Base-by-base conservation (phyloP, 2,113 vertebrate species). In the Cheirogaleus medius region DNA sequence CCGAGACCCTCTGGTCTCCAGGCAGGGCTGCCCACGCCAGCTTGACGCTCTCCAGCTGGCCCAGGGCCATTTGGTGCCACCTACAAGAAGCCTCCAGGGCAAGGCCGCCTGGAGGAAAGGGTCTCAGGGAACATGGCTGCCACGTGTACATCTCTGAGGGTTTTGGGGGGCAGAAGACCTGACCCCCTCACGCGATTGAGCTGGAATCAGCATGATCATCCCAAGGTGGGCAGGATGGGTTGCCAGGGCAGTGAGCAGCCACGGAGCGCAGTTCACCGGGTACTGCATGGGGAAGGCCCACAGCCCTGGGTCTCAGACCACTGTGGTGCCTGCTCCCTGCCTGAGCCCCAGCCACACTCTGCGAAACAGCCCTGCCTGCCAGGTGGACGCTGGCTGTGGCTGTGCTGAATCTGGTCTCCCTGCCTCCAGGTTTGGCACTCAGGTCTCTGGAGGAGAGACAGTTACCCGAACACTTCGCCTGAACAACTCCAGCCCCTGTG, bases 401-500 rank as follows among this genome's bases (percentile, higher is more conserved):
- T 32, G 58, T 6, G 5, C 68, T 69, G 25, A 88, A 2, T 49
- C 54, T 20, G 8, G 9, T 66, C 44, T 87, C 88, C 58, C 58
- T 6, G 4, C 47, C 74, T 64, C 29, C 96, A 99, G 99, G 98
- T 99, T 99, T 96, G 99, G 99, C 69, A 98, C 99, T 74, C 99
- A 98, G 34, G 37, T 99, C 52, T 99, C 99, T 4, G 99, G 99
- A 97, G 99, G 99, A 60, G 98, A 99, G 89, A 99, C 99, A 0
- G 95, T 99, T 87, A 99, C 98, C 52, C 99, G 99, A 6, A 98
- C 94, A 34, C 94, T 99, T 90, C 99, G 88, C 73, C 99, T 99
- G 97, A 99, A 99, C 93, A 99, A 99, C 97, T 99, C 98, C 86
- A 99, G 99, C 89, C 99, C 99, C 71, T 99, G 98, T 94, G 99